Percentiles rank a stretch among this genome's conserved stretches.
Evolutionary conservation across 2,797 vertebrate species (phyloP).

Genomic region (Sorex maritimensis): DNA sequence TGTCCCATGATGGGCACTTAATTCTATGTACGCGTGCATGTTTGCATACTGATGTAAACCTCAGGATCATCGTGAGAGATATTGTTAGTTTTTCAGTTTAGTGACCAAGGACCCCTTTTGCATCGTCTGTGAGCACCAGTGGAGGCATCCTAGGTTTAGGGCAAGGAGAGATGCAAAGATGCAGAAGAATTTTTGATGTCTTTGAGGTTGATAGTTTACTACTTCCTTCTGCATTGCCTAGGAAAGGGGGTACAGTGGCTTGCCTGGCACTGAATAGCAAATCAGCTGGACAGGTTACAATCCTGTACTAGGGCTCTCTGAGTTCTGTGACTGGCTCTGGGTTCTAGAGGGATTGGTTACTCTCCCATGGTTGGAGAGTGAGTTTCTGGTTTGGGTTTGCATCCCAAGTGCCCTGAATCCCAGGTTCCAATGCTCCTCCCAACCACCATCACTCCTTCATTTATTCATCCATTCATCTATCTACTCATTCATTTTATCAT

Average conservation of each 20-base stretch:
- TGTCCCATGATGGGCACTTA: rapidly evolving
- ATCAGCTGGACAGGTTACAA: background rate
- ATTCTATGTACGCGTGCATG: background rate
- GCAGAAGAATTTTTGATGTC: background rate
- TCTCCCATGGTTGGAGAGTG: background rate
- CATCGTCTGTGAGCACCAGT: background rate
- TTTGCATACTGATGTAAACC: background rate
- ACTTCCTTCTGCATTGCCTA: too few relatives aligned
- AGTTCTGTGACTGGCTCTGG: background rate
- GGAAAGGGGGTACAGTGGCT: background rate
- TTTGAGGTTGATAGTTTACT: background rate
- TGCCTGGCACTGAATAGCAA: background rate
- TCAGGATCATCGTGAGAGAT: background rate
- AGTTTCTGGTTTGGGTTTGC: background rate
- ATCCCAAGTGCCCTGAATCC: background rate
- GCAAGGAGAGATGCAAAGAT: too few relatives aligned
- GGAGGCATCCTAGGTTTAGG: background rate
- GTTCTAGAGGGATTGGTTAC: background rate
- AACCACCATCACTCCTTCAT: background rate
- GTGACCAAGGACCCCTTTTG: background rate
- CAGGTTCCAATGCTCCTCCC: background rate
- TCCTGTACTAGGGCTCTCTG: background rate
- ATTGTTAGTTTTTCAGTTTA: background rate
- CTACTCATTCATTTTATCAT: background rate
- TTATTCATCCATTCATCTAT: too few relatives aligned